Evolutionary conservation across 2,113 vertebrate species (phyloP).

Genomic region (Dasyprocta punctata): DNA sequence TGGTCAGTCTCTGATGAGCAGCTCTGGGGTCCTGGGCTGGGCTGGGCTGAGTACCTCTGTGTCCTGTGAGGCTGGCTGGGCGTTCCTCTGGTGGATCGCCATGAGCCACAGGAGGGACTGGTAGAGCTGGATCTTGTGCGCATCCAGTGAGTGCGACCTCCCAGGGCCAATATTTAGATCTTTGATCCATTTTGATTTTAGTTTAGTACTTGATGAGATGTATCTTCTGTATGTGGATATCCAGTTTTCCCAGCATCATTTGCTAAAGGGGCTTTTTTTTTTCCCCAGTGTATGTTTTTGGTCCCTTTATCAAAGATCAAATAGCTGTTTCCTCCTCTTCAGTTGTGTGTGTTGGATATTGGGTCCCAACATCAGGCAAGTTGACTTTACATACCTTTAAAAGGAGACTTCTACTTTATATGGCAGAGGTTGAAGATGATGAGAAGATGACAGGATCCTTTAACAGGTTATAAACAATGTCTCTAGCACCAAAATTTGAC

Average conservation of each 20-base stretch:
- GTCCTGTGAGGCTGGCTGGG: too few relatives aligned
- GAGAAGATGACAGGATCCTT: constrained; percentile 92
- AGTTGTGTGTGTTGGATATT: background rate
- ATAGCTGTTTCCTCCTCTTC: background rate
- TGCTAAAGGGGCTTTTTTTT: background rate
- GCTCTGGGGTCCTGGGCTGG: too few relatives aligned
- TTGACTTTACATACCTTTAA: constrained; percentile 76
- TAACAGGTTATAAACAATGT: constrained; percentile 90
- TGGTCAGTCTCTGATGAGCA: too few relatives aligned
- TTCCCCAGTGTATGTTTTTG: background rate
- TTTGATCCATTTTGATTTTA: background rate
- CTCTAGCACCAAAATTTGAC: constrained; percentile 96
- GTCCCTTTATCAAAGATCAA: background rate
- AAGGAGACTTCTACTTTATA: constrained; percentile 86
- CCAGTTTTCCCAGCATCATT: background rate
- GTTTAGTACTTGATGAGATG: background rate
- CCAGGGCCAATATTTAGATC: background rate
- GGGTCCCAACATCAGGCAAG: background rate
- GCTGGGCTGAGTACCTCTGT: too few relatives aligned
- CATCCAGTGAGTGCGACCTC: too few relatives aligned
- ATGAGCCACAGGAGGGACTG: too few relatives aligned
- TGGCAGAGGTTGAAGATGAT: constrained; percentile 92
- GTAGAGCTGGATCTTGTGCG: too few relatives aligned
- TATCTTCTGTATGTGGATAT: background rate
- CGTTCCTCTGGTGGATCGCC: too few relatives aligned